These are phyloP conservation scores for Thysanoteuthis rhombus DNA, from an alignment of 2,888 invertebrate species.

Conservation along the genomic window DNA sequence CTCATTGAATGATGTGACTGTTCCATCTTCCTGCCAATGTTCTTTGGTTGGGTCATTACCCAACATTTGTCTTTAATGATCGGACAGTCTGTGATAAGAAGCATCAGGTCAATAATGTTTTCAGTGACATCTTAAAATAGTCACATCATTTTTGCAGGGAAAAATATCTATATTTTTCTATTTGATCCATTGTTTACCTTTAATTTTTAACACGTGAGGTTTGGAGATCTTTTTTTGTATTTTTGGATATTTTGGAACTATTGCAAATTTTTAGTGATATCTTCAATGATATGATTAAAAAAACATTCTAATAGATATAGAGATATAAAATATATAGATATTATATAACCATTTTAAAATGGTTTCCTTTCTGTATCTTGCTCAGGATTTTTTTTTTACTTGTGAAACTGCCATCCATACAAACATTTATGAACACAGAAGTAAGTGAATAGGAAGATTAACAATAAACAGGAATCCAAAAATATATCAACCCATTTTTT, in stretches of 20 bases:
- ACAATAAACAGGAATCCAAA: not conserved
- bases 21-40: not conserved
- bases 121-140: not conserved
- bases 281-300: not conserved
- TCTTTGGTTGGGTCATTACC: not conserved
- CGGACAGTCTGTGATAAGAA: not conserved
- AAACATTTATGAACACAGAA: not conserved
- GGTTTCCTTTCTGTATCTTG: not conserved
- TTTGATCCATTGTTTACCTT: not conserved
- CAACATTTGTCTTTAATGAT: not conserved
- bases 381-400: conserved; percentile 12
- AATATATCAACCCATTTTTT: not conserved
- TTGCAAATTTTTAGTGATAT: not conserved
- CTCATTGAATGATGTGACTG: not conserved
- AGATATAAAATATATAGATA: not conserved
- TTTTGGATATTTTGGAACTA: conserved; percentile 12
- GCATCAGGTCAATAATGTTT: conserved; percentile 12
- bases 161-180: not conserved
- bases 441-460: not conserved
- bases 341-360: not conserved
- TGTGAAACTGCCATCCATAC: not conserved
- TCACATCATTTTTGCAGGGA: not conserved
- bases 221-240: not conserved
- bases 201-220: not conserved
- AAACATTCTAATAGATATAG: not conserved